Evolutionary conservation across 2,113 vertebrate genomes (phyloP).

Genomic region (pig (Sus scrofa)): DNA sequence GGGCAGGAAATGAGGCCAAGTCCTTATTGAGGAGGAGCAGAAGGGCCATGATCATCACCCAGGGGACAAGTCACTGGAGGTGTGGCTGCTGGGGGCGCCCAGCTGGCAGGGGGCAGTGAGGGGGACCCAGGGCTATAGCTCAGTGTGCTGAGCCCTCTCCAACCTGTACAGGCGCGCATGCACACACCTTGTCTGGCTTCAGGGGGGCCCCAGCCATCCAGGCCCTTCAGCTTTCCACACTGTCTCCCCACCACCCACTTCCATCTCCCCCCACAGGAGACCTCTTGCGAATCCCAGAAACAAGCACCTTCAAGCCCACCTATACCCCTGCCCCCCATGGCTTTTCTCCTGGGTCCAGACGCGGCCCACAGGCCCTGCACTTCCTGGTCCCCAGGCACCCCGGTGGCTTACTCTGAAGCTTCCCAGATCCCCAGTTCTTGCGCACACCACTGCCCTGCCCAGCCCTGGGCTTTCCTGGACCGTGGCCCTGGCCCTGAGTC

Average conservation of each 20-base stretch:
- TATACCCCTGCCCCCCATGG: fast-evolving
- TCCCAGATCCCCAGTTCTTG: background rate
- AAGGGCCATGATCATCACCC: background rate
- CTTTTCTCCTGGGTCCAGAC: background rate
- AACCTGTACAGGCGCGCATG: fast-evolving
- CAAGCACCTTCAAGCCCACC: background rate
- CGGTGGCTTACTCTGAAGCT: background rate
- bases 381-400: background rate
- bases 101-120: background rate
- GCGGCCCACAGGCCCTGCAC: fast-evolving
- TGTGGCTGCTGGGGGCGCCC: background rate
- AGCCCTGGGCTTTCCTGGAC: background rate
- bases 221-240: background rate
- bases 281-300: background rate
- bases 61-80: background rate
- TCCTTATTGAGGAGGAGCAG: background rate
- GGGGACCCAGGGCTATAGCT: background rate
- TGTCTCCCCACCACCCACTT: background rate
- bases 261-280: background rate
- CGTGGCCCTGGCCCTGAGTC: background rate
- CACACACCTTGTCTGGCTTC: background rate
- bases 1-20: slow-evolving; percentile 60
- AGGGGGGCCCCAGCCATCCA: background rate
- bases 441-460: background rate
- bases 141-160: background rate